A percentile compares a stretch with the other conserved stretches of the same genome.
These are phyloP conservation scores for Euspilapteryx auroguttella DNA, from an alignment of 2,888 invertebrate genomes.

Conservation along the genomic window DNA sequence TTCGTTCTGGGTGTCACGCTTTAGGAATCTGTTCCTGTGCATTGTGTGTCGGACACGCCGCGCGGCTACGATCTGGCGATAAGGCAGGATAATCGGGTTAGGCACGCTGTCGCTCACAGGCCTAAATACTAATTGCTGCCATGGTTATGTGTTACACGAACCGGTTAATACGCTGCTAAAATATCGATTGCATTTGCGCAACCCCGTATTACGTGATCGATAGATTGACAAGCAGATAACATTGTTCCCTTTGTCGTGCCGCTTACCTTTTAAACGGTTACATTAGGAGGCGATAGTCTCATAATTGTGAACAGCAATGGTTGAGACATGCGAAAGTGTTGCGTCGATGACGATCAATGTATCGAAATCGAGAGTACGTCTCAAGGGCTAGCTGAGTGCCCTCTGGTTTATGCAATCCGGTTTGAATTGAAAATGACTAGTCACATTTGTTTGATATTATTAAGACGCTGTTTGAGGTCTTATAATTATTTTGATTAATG, in stretches of 20 bases:
- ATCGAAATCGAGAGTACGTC: neutral
- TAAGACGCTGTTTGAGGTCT: too few species aligned
- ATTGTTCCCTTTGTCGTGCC: conserved; percentile 16
- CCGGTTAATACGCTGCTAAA: conserved; percentile 36
- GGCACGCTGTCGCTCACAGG: conserved; percentile 46
- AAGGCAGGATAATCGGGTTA: conserved; percentile 46
- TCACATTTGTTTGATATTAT: too few species aligned
- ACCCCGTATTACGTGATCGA: conserved; percentile 30
- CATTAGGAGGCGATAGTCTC: too few species aligned
- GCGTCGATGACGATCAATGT: neutral
- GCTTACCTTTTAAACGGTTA: conserved; percentile 8
- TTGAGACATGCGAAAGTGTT: neutral
- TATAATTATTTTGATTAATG: too few species aligned
- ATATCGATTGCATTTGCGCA: conserved; percentile 34
- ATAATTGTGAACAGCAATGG: neutral
- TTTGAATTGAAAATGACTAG: too few species aligned
- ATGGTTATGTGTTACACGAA: conserved; percentile 34
- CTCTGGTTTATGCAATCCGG: conserved; percentile 19
- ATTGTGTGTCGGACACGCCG: conserved; percentile 23
- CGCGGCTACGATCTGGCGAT: conserved; percentile 29
- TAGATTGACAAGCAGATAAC: conserved; percentile 37
- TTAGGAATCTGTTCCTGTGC: conserved; percentile 32
- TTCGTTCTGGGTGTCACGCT: conserved; percentile 29
- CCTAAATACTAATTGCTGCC: conserved; percentile 42
- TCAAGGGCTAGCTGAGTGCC: neutral